phyloP scores from a whole-genome alignment of 2,113 vertebrate species.

The Malurus alboscapulatus region DNA sequence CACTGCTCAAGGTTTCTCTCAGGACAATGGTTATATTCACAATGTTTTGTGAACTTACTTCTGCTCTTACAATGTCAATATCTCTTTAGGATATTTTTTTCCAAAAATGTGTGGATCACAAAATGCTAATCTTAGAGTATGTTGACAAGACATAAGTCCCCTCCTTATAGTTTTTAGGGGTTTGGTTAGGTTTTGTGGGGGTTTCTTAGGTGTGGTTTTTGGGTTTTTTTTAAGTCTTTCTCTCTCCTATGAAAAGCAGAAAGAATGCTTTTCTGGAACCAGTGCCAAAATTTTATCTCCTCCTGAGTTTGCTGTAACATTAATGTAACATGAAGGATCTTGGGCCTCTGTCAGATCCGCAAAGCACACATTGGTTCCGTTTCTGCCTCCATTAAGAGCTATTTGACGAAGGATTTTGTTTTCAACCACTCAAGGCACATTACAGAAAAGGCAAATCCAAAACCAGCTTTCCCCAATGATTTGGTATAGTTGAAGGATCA shows the following conservation, averaged over 20 bases:
- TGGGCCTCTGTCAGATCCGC: background rate
- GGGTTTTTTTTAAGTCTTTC: background rate
- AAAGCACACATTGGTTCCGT: background rate
- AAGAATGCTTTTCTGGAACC: background rate
- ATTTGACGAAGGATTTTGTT: background rate
- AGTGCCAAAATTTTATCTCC: background rate
- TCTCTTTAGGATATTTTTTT: background rate
- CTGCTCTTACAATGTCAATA: background rate
- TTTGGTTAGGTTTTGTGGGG: background rate
- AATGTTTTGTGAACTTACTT: background rate
- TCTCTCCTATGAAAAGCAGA: background rate
- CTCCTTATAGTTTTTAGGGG: background rate
- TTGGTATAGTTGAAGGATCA: background rate
- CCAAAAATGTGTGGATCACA: background rate
- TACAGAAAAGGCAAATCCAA: background rate
- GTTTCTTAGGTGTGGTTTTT: background rate
- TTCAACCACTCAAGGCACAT: background rate
- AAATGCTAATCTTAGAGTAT: background rate
- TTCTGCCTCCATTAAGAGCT: background rate
- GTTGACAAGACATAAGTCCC: background rate
- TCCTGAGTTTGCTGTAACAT: background rate
- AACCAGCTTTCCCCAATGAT: background rate
- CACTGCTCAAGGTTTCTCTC: background rate
- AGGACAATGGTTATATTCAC: background rate
- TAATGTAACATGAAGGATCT: background rate